Percentiles rank a stretch among this genome's conserved stretches.
These are phyloP conservation scores for Brachionus koreanus DNA, from an alignment of 1,140 invertebrate genomes.

Conservation along the genomic window DNA sequence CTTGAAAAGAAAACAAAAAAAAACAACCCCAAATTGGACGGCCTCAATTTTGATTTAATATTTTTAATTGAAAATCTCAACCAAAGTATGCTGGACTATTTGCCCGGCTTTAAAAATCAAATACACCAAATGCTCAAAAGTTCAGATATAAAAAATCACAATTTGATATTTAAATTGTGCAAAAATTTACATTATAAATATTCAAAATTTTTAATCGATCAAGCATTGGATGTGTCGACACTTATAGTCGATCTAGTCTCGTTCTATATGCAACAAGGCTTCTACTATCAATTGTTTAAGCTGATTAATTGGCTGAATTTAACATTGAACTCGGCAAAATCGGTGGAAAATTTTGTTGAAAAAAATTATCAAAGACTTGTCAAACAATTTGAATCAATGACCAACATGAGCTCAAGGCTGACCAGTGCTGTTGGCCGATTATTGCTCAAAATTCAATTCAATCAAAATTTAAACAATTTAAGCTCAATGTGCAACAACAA, in stretches of 20 bases:
- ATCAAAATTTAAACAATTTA: not conserved
- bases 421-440: not conserved
- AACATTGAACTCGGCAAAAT: not conserved
- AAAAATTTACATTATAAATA: slow-evolving; percentile 2
- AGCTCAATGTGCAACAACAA: not conserved
- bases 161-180: not conserved
- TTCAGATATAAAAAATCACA: not conserved
- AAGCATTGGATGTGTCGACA: not conserved
- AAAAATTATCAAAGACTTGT: not conserved
- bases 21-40: not conserved
- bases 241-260: not conserved
- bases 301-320: not conserved
- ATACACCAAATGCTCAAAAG: not conserved
- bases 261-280: not conserved
- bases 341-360: not conserved
- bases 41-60: not conserved
- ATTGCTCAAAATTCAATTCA: slow-evolving; percentile 4
- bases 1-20: not conserved
- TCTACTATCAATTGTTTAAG: not conserved
- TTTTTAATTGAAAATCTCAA: not conserved
- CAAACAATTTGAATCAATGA: not conserved
- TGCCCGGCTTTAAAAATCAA: not conserved
- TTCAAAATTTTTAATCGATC: not conserved
- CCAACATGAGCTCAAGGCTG: not conserved
- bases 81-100: not conserved